Conservation (phyloP, 23 tunicate genomes). For the Clavelina lepadiformis region DNA sequence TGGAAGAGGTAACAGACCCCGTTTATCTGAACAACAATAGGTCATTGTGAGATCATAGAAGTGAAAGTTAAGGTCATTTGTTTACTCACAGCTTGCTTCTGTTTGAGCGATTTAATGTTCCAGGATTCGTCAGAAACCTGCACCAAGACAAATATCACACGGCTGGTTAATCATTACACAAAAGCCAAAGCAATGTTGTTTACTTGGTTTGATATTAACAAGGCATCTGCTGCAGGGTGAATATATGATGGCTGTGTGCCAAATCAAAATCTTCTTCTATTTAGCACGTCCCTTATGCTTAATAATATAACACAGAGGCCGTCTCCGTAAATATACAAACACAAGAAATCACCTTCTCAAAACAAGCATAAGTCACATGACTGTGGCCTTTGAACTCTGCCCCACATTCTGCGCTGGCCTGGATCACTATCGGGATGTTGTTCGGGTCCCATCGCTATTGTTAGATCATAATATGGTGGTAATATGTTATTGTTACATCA, state of each 20-base stretch:
- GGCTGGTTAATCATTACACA: no score
- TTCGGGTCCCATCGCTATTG: constrained; percentile 54
- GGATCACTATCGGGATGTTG: constrained; percentile 85
- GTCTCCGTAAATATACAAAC: background rate
- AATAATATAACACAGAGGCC: no score
- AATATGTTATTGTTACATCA: no score
- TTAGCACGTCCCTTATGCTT: no score
- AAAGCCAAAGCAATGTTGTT: no score
- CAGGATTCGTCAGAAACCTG: constrained; percentile 60
- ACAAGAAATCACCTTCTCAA: constrained; percentile 45
- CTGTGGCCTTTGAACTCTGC: constrained; percentile 73
- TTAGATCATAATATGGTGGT: constrained; percentile 3
- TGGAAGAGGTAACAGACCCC: constrained; percentile 90
- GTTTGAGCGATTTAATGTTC: constrained; percentile 67
- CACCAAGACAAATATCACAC: no score
- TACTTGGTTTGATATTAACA: no score
- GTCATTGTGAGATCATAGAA: background rate
- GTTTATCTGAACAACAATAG: constrained; percentile 43
- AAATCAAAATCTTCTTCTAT: no score
- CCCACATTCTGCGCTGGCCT: constrained; percentile 66
- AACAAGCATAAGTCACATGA: constrained; percentile 84
- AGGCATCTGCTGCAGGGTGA: no score
- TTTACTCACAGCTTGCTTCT: constrained; percentile 82
- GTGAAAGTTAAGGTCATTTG: background rate
- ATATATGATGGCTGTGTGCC: no score